Conservation (phyloP, 2,797 vertebrate genomes). For the Cryptoprocta ferox region DNA sequence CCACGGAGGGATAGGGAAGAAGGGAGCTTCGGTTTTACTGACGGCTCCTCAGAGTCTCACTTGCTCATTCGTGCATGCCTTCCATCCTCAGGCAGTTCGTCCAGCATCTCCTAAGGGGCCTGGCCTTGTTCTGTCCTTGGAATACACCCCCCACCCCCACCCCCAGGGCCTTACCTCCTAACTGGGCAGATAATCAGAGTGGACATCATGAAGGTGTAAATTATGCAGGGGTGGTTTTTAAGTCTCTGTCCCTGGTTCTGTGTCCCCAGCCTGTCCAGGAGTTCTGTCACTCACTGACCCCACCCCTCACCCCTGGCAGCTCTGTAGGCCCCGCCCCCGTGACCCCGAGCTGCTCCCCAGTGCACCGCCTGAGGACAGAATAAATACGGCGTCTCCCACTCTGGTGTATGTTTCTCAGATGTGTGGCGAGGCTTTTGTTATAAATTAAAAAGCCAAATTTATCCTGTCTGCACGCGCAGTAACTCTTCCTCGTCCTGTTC, state of each 20-base stretch:
- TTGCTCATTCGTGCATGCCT: no score
- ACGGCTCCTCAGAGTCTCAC: background rate
- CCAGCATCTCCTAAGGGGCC: no score
- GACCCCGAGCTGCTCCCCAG: background rate
- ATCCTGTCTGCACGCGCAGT: background rate
- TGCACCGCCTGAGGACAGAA: background rate
- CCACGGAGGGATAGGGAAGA: background rate
- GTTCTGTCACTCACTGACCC: background rate
- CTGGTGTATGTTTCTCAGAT: background rate
- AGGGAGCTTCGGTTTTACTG: fast-evolving
- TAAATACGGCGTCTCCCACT: background rate
- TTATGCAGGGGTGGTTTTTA: background rate
- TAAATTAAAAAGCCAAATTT: background rate
- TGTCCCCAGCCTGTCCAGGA: background rate
- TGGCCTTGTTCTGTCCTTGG: background rate
- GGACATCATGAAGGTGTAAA: background rate
- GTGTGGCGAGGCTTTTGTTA: background rate
- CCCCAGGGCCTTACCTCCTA: background rate
- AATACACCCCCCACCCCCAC: no score
- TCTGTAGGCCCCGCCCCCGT: background rate
- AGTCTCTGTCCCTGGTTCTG: background rate
- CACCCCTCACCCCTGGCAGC: background rate
- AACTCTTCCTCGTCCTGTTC: background rate
- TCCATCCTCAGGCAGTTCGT: fast-evolving
- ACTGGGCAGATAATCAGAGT: background rate